A percentile compares a stretch with the other conserved stretches of the same genome.
Conservation (phyloP, 2,797 vertebrate genomes). For the Bucorvus abyssinicus region DNA sequence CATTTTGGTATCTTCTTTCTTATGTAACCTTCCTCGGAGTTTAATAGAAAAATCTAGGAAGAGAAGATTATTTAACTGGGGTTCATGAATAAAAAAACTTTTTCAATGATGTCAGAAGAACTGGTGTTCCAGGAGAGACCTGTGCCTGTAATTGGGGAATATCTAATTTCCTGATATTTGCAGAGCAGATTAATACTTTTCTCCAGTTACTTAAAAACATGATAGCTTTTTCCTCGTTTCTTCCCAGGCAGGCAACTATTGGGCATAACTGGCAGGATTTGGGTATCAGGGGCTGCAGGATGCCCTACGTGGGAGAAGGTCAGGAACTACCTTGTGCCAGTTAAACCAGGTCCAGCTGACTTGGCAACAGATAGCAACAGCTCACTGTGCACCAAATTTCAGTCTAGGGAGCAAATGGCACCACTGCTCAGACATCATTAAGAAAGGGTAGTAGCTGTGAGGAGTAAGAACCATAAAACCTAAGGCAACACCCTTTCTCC, state of each 20-base stretch:
- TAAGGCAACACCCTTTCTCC: background rate
- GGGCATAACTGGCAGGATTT: background rate
- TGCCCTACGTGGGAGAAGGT: background rate
- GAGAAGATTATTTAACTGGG: background rate
- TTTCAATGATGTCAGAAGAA: background rate
- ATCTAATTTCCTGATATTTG: background rate
- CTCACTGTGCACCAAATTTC: background rate
- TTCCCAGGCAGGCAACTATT: background rate
- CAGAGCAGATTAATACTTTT: background rate
- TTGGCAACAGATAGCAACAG: background rate
- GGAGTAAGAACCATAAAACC: background rate
- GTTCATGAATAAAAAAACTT: background rate
- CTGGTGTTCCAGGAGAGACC: background rate
- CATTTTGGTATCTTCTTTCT: background rate
- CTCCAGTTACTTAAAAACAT: background rate
- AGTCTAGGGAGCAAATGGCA: background rate
- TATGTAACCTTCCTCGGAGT: background rate
- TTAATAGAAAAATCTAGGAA: conserved; percentile 11
- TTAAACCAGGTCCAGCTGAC: background rate
- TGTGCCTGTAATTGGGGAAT: background rate
- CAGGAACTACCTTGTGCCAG: background rate
- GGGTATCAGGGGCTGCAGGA: background rate
- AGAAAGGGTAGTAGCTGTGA: background rate
- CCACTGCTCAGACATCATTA: background rate
- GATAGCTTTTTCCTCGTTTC: background rate